phyloP scores from a whole-genome alignment of 2,888 invertebrate genomes.

The Mesorhabditis belari region DNA sequence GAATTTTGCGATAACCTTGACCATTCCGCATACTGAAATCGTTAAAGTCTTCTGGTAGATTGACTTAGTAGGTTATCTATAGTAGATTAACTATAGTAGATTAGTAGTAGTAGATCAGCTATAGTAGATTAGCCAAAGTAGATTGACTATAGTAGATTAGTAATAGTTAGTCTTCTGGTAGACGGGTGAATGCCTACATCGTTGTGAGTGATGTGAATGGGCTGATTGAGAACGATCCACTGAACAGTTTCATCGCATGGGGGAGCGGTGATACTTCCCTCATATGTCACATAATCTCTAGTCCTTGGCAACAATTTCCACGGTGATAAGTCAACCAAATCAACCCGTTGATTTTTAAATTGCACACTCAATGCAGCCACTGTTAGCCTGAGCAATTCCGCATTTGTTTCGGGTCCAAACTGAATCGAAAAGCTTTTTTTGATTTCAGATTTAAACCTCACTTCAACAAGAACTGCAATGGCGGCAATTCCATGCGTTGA shows the following conservation, averaged over 20 bases:
- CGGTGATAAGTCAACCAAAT: conserved; percentile 32
- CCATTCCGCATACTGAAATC: background rate
- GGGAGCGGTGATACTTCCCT: conserved; percentile 88
- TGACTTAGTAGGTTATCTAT: background rate
- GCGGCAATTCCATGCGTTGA: conserved; percentile 91
- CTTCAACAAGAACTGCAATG: conserved; percentile 85
- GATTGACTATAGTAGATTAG: background rate
- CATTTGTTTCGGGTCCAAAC: conserved; percentile 33
- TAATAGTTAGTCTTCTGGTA: background rate
- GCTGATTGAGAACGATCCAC: conserved; percentile 95
- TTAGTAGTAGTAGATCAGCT: background rate
- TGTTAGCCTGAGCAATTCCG: conserved; percentile 35
- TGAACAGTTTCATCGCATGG: conserved; percentile 62
- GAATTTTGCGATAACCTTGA: background rate
- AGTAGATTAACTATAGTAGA: background rate
- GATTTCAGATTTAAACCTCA: conserved; percentile 54
- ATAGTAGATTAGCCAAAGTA: background rate
- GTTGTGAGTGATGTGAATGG: conserved; percentile 87
- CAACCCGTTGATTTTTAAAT: conserved; percentile 26
- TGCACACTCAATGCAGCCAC: conserved; percentile 26
- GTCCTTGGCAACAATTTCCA: conserved; percentile 38
- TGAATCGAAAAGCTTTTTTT: conserved; percentile 10
- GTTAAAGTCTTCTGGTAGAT: background rate
- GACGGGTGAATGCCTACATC: conserved; percentile 80
- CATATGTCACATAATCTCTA: conserved; percentile 34